These are phyloP conservation scores for Hormiphora californensis DNA, from an alignment of 37 sponge, comb jelly and placozoan species.

Conservation along the genomic window DNA sequence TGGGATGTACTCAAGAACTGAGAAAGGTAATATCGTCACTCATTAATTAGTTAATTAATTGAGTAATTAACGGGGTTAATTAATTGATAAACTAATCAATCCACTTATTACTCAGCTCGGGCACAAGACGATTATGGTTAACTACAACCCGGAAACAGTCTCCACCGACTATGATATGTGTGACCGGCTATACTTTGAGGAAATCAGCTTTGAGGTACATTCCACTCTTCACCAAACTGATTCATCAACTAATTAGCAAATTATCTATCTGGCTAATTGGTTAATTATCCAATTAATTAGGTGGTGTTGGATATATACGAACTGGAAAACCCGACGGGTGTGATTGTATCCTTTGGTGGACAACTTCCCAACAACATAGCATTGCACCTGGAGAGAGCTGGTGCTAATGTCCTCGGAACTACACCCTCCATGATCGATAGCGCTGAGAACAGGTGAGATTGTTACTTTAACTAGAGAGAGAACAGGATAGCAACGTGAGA, in stretches of 20 bases:
- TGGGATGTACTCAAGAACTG: conserved; percentile 87
- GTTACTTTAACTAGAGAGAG: too few species aligned
- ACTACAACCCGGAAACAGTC: conserved; percentile 95
- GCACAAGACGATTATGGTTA: conserved; percentile 71
- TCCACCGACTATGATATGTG: conserved; percentile 96
- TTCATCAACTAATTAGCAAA: not conserved
- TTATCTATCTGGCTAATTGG: not conserved
- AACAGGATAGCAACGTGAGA: too few species aligned
- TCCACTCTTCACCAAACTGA: too few species aligned
- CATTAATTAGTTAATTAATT: too few species aligned
- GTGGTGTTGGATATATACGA: conserved; percentile 91
- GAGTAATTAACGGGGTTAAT: not conserved
- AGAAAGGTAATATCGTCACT: conserved; percentile 58
- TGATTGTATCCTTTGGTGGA: conserved; percentile 93
- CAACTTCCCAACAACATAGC: conserved; percentile 99
- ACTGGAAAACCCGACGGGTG: conserved; percentile 82
- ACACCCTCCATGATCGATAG: conserved; percentile 92
- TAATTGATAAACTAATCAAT: not conserved
- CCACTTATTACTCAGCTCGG: conserved; percentile 55
- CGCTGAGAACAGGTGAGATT: conserved; percentile 85
- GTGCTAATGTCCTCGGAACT: conserved; percentile 73
- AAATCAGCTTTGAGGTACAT: conserved; percentile 82
- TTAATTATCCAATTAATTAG: not conserved
- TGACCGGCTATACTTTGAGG: conserved; percentile 97
- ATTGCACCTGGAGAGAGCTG: conserved; percentile 66